These are phyloP conservation scores for Cantharis flavilabris DNA, from an alignment of 2,888 invertebrate species.

Conservation along the genomic window DNA sequence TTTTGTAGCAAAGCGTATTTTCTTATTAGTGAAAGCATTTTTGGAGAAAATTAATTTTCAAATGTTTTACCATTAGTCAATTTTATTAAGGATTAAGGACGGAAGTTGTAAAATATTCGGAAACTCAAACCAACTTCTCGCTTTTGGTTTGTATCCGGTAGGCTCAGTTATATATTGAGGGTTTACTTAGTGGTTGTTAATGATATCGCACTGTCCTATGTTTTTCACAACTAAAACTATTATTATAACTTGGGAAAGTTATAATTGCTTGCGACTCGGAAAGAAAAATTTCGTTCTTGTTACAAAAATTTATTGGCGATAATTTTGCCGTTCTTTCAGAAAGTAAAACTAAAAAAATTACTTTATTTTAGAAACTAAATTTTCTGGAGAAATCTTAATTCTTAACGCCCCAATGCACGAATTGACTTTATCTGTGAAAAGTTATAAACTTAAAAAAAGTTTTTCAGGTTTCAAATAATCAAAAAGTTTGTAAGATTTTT, in stretches of 20 bases:
- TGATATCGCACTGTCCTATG: not conserved
- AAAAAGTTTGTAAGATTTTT: not conserved
- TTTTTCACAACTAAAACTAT: not conserved
- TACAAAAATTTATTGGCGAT: not conserved
- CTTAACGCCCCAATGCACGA: not conserved
- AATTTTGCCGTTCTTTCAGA: not conserved
- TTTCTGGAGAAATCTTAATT: not conserved
- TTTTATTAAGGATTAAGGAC: slow-evolving; percentile 15
- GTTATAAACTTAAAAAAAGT: not conserved
- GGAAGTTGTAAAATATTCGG: slow-evolving; percentile 19
- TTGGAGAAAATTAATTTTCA: slow-evolving; percentile 1
- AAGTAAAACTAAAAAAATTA: not conserved
- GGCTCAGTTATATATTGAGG: not conserved
- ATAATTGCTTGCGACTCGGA: not conserved
- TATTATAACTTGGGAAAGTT: not conserved
- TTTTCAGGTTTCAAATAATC: not conserved
- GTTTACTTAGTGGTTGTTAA: not conserved
- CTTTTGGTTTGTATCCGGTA: slow-evolving; percentile 11
- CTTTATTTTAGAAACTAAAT: not conserved
- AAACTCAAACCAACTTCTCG: slow-evolving; percentile 11
- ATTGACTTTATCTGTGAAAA: not conserved
- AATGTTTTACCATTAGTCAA: slow-evolving; percentile 6
- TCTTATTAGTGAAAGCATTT: not conserved
- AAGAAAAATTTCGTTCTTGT: not conserved
- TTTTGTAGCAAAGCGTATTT: not conserved